Percentiles rank a stretch among this genome's conserved stretches.
Evolutionary conservation across 2,113 vertebrate genomes (phyloP).

Genomic region (Lycaon pictus): DNA sequence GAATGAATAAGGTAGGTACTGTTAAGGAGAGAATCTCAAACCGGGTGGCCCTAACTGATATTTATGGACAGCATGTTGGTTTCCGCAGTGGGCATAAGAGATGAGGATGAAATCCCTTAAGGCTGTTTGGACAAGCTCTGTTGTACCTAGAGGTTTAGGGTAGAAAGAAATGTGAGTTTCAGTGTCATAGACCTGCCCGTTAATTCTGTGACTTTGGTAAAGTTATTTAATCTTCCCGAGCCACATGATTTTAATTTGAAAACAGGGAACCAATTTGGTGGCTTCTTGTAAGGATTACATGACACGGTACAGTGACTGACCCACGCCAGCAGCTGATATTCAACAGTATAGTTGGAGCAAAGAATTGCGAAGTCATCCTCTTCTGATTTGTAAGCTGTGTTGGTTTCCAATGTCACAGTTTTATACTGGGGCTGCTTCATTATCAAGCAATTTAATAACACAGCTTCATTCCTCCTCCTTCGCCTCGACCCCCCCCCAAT

Average conservation of each 20-base stretch:
- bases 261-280: neutral
- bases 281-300: neutral
- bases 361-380: neutral
- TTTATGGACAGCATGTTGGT: neutral
- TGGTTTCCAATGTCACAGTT: neutral
- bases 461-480: neutral
- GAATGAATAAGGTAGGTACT: neutral
- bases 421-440: neutral
- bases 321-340: neutral
- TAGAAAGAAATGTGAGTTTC: rapidly evolving
- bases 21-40: neutral
- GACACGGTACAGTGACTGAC: too few relatives aligned
- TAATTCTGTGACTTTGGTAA: neutral
- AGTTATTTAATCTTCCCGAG: neutral
- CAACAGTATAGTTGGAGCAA: neutral
- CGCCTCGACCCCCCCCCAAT: too few relatives aligned
- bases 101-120: too few relatives aligned
- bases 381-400: neutral
- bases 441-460: neutral
- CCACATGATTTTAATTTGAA: neutral
- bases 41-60: neutral
- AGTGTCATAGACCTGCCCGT: neutral
- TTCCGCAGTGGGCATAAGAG: neutral
- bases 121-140: neutral
- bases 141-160: neutral